Percentiles rank a stretch among this genome's conserved stretches.
phyloP scores from a whole-genome alignment of 2,888 invertebrate species.

The Macrosiphum euphorbiae region DNA sequence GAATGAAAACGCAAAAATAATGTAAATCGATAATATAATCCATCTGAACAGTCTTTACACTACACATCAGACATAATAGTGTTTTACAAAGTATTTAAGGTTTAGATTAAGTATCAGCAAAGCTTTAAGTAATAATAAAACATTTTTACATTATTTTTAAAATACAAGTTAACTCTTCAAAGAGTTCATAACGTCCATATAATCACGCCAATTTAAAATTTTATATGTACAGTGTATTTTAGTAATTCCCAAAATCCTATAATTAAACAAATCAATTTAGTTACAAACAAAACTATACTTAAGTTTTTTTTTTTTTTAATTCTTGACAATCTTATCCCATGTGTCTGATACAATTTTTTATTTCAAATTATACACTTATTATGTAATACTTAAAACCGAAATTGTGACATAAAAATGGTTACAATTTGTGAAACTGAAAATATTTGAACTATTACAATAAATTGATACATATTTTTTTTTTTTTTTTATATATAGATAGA shows the following conservation, averaged over 20 bases:
- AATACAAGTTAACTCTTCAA: conserved; percentile 38
- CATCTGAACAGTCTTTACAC: conserved; percentile 65
- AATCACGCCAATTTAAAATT: conserved; percentile 8
- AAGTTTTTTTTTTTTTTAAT: conserved; percentile 13
- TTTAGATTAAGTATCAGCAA: conserved; percentile 60
- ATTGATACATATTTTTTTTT: conserved; percentile 25
- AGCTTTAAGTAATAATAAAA: conserved; percentile 60
- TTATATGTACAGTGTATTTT: conserved; percentile 45
- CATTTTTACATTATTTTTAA: conserved; percentile 60
- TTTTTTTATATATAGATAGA: conserved; percentile 26
- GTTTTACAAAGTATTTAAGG: conserved; percentile 61
- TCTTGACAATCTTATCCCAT: conserved; percentile 1
- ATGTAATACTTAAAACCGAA: conserved; percentile 20
- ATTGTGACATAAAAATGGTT: conserved; percentile 15
- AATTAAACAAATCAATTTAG: conserved; percentile 23
- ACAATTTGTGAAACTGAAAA: conserved; percentile 52
- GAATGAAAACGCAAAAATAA: conserved; percentile 34
- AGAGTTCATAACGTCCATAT: conserved; percentile 29
- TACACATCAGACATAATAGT: conserved; percentile 64
- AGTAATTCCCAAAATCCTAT: conserved; percentile 25
- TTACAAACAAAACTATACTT: conserved; percentile 5
- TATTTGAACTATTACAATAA: conserved; percentile 46
- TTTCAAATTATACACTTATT: conserved; percentile 18
- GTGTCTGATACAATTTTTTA: conserved; percentile 10
- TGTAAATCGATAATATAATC: conserved; percentile 64